phyloP scores from a whole-genome alignment of 2,888 invertebrate genomes.

The Mimas tiliae region DNA sequence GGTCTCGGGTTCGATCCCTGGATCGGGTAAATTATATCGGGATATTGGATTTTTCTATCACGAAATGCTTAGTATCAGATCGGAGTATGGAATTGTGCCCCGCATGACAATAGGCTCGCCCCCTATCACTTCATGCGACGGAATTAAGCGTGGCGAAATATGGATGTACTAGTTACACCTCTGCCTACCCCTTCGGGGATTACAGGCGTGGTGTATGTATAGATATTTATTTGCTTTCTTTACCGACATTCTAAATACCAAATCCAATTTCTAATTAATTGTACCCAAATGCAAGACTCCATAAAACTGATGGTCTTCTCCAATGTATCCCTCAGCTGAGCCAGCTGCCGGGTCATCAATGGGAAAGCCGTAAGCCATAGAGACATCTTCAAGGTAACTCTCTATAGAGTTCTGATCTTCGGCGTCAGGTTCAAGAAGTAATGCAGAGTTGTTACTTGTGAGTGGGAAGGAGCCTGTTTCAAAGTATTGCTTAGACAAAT shows the following conservation, averaged over 20 bases:
- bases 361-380: constrained; percentile 71
- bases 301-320: constrained; percentile 72
- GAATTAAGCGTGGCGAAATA: too few species aligned
- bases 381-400: constrained; percentile 53
- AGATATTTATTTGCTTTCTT: too few species aligned
- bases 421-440: constrained; percentile 61
- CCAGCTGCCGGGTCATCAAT: constrained; percentile 62
- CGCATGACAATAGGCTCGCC: too few species aligned
- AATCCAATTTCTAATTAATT: not conserved
- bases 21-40: too few species aligned
- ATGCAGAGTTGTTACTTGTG: constrained; percentile 47
- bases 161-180: too few species aligned
- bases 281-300: constrained; percentile 70
- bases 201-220: too few species aligned
- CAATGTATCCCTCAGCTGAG: constrained; percentile 75
- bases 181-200: too few species aligned
- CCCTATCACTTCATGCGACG: too few species aligned
- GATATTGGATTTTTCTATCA: too few species aligned
- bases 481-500: not conserved
- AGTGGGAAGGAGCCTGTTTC: constrained; percentile 54
- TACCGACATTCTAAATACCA: not conserved
- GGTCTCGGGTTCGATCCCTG: too few species aligned
- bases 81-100: too few species aligned
- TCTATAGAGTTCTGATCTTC: constrained; percentile 36
- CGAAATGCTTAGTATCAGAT: too few species aligned